Base-by-base conservation (phyloP, 1,140 invertebrate species). In the Drosophila athabasca region DNA sequence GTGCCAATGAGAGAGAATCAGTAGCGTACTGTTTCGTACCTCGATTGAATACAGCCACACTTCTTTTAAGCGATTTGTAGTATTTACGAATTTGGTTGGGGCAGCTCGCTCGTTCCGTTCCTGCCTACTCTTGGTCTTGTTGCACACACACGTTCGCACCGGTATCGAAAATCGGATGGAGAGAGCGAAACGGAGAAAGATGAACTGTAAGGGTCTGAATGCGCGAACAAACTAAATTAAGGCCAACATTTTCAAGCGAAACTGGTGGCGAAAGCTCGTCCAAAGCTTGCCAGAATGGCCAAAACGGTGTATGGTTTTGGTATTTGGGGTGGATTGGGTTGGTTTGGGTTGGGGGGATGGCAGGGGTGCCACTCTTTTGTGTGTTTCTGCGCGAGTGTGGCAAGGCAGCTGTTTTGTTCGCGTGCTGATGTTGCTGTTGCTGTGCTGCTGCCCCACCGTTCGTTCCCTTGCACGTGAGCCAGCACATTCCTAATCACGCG, bases 191-290 rank as follows among this genome's bases (percentile, higher is more conserved):
- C 15, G 68, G 35, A 66, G 55, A 59, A 31, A 55, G 39, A 67
- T 39, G 24, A 61, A 79, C 76, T 76, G 66, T 58, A 64, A 76
- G 80, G 71, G 76, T 72, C 71, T 65, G 76, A 84, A 76, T 69
- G 53, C 59, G 81, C 76, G 76, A 76, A 73, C 62, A 79, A 84
- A 84, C 80, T 84, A 65, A 84, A 84, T 85, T 83, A 71, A 79
- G 80, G 80, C 80, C 80, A 83, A 84, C 62, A 71, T 59, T 41
- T 55, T 59, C 26, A 75, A 74, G 61, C 71, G 41, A 62, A 64
- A 64, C 71, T 69, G 71, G 31, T 55, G 70, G 65, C 66, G 75
- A 83, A 83, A 83, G 78, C 78, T 83, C 66, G 39, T 68, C 13
- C 49, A 55, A 71, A 83, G 60, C 71, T 75, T 59, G 45, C 66